These are phyloP conservation scores for Ephialtes manifestator DNA, from an alignment of 2,888 invertebrate species.

Conservation along the genomic window DNA sequence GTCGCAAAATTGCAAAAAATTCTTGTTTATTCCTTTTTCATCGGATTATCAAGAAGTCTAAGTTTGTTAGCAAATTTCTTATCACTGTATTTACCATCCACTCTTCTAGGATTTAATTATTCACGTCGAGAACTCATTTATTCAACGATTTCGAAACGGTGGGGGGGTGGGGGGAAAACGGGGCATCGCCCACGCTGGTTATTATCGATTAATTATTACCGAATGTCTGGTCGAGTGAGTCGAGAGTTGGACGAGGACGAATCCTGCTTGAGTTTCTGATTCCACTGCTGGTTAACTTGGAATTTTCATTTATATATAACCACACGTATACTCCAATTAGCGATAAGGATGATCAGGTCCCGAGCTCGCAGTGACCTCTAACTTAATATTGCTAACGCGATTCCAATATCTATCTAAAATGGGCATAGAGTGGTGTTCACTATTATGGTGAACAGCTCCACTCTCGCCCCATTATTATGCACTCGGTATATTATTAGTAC, in stretches of 20 bases:
- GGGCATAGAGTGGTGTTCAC: neutral
- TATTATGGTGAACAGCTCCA: neutral
- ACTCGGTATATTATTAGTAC: slow-evolving; percentile 34
- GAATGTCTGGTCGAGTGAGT: slow-evolving; percentile 18
- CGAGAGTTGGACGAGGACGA: slow-evolving; percentile 22
- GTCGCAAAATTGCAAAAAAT: neutral
- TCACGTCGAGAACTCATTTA: slow-evolving; percentile 28
- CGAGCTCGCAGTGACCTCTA: slow-evolving; percentile 38
- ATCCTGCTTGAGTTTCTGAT: slow-evolving; percentile 7
- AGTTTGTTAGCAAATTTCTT: neutral
- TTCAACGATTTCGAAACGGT: neutral
- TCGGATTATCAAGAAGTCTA: slow-evolving; percentile 24
- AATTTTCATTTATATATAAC: slow-evolving; percentile 20
- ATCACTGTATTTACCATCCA: slow-evolving; percentile 6
- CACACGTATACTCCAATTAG: slow-evolving; percentile 51
- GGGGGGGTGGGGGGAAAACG: neutral
- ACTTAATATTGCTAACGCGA: slow-evolving; percentile 63
- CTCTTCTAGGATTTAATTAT: slow-evolving; percentile 34
- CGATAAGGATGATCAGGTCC: slow-evolving; percentile 53
- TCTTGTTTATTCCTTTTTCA: slow-evolving; percentile 9
- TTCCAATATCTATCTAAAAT: slow-evolving; percentile 49
- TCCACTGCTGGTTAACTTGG: slow-evolving; percentile 25
- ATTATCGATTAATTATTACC: slow-evolving; percentile 47
- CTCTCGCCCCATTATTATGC: slow-evolving; percentile 26
- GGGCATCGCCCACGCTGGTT: neutral